Conservation (phyloP, 2,797 vertebrate genomes). For the Labeo calbasu region DNA sequence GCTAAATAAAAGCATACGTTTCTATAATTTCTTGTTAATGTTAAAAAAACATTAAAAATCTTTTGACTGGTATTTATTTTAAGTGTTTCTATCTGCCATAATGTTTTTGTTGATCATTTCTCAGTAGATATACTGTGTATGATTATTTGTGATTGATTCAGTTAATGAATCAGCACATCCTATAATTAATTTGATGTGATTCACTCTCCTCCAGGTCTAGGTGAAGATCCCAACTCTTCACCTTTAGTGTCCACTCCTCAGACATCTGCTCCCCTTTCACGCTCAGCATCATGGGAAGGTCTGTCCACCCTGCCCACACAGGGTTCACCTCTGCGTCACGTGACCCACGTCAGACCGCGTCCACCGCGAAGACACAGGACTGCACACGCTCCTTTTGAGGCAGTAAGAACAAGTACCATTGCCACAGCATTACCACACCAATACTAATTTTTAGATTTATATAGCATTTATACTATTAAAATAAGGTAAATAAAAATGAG, state of each 20-base stretch:
- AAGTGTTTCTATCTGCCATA: background rate
- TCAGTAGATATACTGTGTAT: background rate
- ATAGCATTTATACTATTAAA: background rate
- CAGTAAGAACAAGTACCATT: slow-evolving; percentile 69
- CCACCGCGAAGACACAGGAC: slow-evolving; percentile 83
- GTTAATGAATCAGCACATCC: background rate
- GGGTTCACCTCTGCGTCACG: slow-evolving; percentile 86
- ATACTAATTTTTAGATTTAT: background rate
- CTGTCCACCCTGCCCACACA: slow-evolving; percentile 89
- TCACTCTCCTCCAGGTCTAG: slow-evolving; percentile 66
- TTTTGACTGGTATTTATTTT: too few relatives aligned
- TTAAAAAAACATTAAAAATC: too few relatives aligned
- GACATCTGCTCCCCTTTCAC: slow-evolving; percentile 75
- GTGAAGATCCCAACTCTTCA: slow-evolving; percentile 76
- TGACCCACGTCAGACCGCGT: slow-evolving; percentile 86
- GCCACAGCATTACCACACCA: background rate
- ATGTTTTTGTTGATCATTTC: background rate
- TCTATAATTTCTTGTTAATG: too few relatives aligned
- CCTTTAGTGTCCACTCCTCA: slow-evolving; percentile 76
- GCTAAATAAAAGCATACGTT: too few relatives aligned
- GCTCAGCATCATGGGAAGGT: slow-evolving; percentile 87
- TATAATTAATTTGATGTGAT: background rate
- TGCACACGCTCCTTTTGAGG: slow-evolving; percentile 73
- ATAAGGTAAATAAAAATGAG: background rate
- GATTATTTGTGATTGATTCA: background rate